Percentiles rank a stretch among this genome's conserved stretches.
Conservation (phyloP, 2,797 vertebrate genomes). For the Chrysocyon brachyurus region DNA sequence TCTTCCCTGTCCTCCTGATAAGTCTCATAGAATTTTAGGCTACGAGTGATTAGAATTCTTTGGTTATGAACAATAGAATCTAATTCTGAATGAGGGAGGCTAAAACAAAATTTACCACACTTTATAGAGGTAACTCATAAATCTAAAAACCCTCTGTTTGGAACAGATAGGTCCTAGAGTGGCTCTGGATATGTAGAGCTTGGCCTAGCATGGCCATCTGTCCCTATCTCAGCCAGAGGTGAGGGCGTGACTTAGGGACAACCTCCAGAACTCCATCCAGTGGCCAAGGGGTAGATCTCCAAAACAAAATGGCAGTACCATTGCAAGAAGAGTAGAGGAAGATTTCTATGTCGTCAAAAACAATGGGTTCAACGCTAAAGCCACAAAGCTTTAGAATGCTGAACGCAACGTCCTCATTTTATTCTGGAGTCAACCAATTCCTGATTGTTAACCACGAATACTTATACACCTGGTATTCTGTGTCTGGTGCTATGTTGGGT, state of each 20-base stretch:
- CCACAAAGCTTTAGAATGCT: background rate
- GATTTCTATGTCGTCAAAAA: background rate
- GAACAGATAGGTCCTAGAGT: background rate
- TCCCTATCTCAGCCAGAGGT: background rate
- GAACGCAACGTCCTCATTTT: background rate
- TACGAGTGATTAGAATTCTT: background rate
- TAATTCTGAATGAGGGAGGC: conserved; percentile 18
- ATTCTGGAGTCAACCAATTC: background rate
- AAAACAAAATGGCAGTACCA: background rate
- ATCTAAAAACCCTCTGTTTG: background rate
- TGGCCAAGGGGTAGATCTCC: background rate
- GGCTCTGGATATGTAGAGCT: background rate
- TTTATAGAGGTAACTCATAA: background rate
- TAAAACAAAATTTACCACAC: background rate
- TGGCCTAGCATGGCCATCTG: background rate
- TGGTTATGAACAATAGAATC: background rate
- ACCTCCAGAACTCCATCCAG: background rate
- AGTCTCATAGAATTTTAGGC: background rate
- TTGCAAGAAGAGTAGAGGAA: background rate
- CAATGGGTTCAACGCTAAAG: background rate
- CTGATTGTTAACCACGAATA: background rate
- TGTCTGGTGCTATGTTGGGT: background rate
- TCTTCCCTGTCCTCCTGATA: background rate
- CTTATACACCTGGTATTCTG: background rate
- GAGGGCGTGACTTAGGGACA: background rate